Evolutionary conservation across 1,140 invertebrate genomes (phyloP), one percentile per base, ranked within the genome.

Genomic region (Fopius arisanus): DNA sequence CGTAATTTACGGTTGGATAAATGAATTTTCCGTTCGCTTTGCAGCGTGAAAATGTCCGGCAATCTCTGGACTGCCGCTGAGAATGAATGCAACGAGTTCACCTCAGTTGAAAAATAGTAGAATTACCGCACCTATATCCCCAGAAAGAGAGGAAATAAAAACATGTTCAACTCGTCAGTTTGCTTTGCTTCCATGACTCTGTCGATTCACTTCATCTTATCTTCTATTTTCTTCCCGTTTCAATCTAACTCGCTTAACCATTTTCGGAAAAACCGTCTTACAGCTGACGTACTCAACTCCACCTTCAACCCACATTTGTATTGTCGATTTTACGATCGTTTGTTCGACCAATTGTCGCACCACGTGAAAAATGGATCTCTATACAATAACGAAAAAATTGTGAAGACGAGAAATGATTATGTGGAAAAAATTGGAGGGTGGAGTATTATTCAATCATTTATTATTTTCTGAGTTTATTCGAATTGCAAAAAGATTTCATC

Each of bases 1-100:
- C 29, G 59, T 28, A 67, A 75, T 75, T 75, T 75, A 75, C 68
- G 41, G 59, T 2, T 14, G 65, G 68, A 71, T 75, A 75, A 75
- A 75, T 67, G 73, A 75, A 75, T 75, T 75, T 75, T 71, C 66
- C 19, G 3, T 70, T 74, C 12, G 9, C 41, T 70, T 37, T 37
- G 33, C 33, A 37, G 33, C 33, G 3, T 3, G 33, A 37, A 37
- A 37, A 37, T 10, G 33, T 37, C 33, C 33, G 7, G 33, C 33
- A 37, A 37, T 37, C 9, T 1, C 33, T 37, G 33, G 33, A 37
- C 33, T 37, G 33, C 33, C 7, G 3, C 33, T 10, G 33, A 37
- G 33, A 37, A 37, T 37, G 12, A 37, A 37, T 37, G 33, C 33
- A 37, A 37, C 33, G 33, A 37, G 7, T 37, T 7, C 33, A 7